Evolutionary conservation across 2,797 vertebrate species (phyloP).

Genomic region (Brachyalestes nurse): DNA sequence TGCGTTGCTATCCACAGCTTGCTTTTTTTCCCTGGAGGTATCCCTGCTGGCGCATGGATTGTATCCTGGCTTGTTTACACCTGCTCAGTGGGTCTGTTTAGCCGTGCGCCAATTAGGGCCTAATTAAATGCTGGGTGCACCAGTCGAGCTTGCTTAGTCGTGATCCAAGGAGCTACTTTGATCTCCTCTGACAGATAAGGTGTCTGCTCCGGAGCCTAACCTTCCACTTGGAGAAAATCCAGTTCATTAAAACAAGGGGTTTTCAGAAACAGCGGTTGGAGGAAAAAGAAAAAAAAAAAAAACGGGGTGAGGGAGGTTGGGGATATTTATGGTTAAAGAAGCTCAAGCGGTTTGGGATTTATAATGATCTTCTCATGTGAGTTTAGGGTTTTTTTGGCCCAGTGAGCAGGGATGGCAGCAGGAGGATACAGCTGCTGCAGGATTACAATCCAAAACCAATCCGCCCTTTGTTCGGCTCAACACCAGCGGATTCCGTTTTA

Average conservation of each 20-base stretch:
- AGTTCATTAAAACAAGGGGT: constrained; percentile 61
- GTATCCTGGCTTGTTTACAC: constrained; percentile 58
- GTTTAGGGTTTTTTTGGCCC: constrained; percentile 43
- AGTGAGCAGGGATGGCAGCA: constrained; percentile 43
- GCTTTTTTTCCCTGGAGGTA: constrained; percentile 13
- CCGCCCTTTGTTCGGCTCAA: constrained; percentile 45
- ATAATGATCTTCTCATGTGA: constrained; percentile 53
- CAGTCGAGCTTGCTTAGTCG: constrained; percentile 35
- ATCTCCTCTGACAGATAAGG: constrained; percentile 65
- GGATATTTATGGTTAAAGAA: constrained; percentile 54
- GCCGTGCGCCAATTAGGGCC: constrained; percentile 59
- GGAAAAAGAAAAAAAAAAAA: neutral
- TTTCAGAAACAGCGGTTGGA: constrained; percentile 20
- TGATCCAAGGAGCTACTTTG: constrained; percentile 56
- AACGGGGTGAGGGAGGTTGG: neutral
- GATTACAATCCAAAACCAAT: constrained; percentile 53
- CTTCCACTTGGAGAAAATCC: constrained; percentile 53
- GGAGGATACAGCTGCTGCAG: constrained; percentile 55
- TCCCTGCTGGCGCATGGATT: constrained; percentile 36
- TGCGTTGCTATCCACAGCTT: constrained; percentile 5
- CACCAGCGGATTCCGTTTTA: constrained; percentile 20
- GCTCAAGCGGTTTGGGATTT: constrained; percentile 49
- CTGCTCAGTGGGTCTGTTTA: constrained; percentile 55
- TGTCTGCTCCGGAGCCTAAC: constrained; percentile 52
- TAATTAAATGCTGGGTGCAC: constrained; percentile 59